Base-by-base conservation (phyloP, 2,888 invertebrate genomes). In the Tholera decimalis region DNA sequence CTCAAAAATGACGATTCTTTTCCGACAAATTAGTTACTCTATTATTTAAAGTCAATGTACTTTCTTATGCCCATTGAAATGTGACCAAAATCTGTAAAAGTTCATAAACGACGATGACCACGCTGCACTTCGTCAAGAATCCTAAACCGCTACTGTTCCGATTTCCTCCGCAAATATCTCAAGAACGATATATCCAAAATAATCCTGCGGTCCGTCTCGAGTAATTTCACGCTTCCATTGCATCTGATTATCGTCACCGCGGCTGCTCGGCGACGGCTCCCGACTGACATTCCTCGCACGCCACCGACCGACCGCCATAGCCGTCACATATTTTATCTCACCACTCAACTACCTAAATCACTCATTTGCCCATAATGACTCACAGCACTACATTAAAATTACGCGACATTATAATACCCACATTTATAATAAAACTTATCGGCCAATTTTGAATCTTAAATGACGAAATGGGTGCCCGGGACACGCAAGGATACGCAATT, bases 271-370 rank as follows among this genome's bases (percentile, higher is more conserved):
- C 60, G 64, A 62, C 74, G 70, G 77, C 84, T 81, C 76, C 83
- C 75, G 80, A 44, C 59, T 75, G 68, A 60, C 82, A 81, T 78
- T 77, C 83, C 83, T 60, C 53, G 77, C 68, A 60, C 73, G 63
- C 74, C 78, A 65, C 56, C 44, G 53, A 69, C 64, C 68, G 67
- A 56, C 62, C 67, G 67, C 44, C 64, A 55, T 55, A 61, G 66
- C 70, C 72, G 81, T 66, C 80, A 72, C 66, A 68, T 70, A 75
- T 66, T 83, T 82, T 81, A 83, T 84, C 81, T 72, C 78, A 70
- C 68, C 60, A 77, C 61, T 81, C 72, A 69, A 35, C 75, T 61
- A 73, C 64, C 73, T 82, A 77, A 80, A 83, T 83, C 77, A 83
- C 69, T 81, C 66, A 77, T 84, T 82, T 73, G 70, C 57, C 61